Evolutionary conservation across 2,113 vertebrate genomes (phyloP), one percentile per base, ranked within the genome.

Genomic region (Addax nasomaculatus): DNA sequence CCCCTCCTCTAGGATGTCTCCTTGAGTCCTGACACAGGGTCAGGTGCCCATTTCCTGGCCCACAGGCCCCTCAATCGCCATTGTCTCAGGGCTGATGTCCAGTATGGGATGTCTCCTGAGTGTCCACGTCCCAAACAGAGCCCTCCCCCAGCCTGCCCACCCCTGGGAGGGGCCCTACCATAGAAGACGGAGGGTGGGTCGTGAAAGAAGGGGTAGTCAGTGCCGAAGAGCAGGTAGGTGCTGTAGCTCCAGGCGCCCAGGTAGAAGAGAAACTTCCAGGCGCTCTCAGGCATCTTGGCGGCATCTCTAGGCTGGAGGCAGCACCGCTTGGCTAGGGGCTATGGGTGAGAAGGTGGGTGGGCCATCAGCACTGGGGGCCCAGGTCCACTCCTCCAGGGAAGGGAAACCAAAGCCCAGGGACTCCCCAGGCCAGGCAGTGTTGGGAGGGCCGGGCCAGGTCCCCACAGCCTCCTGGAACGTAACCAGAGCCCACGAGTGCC

Each of bases 251-350:
- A 99, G 25, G 99, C 99, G 79, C 99, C 95, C 2, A 99, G 98
- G 99, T 99, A 99, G 99, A 99, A 99, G 83, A 99, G 98, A 98
- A 99, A 99, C 99, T 99, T 99, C 99, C 99, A 99, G 90, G 99
- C 99, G 19, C 99, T 99, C 99, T 99, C 99, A 0, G 99, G 99
- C 99, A 99, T 99, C 99, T 99, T 99, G 98, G 99, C 99, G 1
- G 99, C 99, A 98, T 99, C 99, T 96, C 98, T 99, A 19, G 99
- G 99, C 98, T 99, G 99, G 95, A 99, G 97, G 55, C 97, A 97
- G 97, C 99, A 99, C 99, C 99, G 98, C 29, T 98, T 98, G 81
- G 98, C 99, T 0, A 99, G 98, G 53, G 99, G 99, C 99, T 99
- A 98, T n/a, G 13, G 90, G 90, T 21, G 53, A 93, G 67, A 91